Percentiles rank a stretch among this genome's conserved stretches.
Conservation (phyloP, 1,140 invertebrate species). For the Pseudobourletiella spinata region DNA sequence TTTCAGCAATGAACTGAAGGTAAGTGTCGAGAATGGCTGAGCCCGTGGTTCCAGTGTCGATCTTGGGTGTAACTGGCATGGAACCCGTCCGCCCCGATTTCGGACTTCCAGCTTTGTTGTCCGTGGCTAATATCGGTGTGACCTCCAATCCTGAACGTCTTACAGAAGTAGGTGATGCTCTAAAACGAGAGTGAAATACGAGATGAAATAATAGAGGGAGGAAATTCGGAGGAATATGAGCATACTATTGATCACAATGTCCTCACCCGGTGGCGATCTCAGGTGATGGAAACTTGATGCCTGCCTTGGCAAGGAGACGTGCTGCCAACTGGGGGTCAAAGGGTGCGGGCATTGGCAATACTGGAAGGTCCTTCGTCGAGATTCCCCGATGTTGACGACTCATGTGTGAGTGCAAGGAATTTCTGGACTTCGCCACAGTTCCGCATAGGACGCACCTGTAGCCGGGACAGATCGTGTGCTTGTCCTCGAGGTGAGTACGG, state of each 20-base stretch:
- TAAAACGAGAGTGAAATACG: not conserved
- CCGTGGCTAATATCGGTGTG: not conserved
- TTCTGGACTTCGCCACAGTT: slow-evolving; percentile 81
- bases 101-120: slow-evolving; percentile 7
- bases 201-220: too few relatives aligned
- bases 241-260: not conserved
- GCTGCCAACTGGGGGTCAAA: slow-evolving; percentile 78
- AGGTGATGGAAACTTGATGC: slow-evolving; percentile 58
- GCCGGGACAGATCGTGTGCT: slow-evolving; percentile 82
- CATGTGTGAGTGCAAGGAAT: slow-evolving; percentile 86
- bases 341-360: slow-evolving; percentile 78
- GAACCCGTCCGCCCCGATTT: slow-evolving; percentile 3
- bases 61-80: slow-evolving; percentile 3
- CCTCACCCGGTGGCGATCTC: slow-evolving; percentile 10
- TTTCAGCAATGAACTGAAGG: slow-evolving; percentile 73
- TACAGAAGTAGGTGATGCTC: slow-evolving; percentile 1
- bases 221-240: slow-evolving; percentile 2
- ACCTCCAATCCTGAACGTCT: slow-evolving; percentile 13
- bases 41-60: slow-evolving; percentile 46
- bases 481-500: slow-evolving; percentile 80
- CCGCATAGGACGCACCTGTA: slow-evolving; percentile 84
- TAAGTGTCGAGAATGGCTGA: slow-evolving; percentile 74
- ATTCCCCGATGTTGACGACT: slow-evolving; percentile 81
- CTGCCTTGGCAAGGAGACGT: slow-evolving; percentile 70
- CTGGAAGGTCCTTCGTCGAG: slow-evolving; percentile 81